Evolutionary conservation across 2,113 vertebrate species (phyloP), one percentile per base, ranked within the genome.

Genomic region (Chaenocephalus aceratus): DNA sequence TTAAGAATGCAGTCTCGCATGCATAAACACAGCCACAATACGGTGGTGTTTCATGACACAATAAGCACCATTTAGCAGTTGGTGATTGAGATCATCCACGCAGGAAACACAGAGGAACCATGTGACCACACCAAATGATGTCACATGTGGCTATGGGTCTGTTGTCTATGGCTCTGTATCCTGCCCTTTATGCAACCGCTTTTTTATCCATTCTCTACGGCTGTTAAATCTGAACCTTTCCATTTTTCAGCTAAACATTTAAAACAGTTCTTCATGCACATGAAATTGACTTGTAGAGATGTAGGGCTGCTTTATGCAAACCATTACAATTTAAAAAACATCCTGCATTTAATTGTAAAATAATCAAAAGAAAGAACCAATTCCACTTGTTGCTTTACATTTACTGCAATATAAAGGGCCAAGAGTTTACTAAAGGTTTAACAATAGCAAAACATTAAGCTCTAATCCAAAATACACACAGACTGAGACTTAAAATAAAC

Each of bases 131-230:
- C 73, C 68, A 70, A 63, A 68, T 60, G 71, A 74, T 52, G 75
- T 15, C 79, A 84, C 80, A 84, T 73, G 79, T 71, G 51, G 66
- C 73, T 58, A n/a, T 15, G 78, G 30, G 10, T 48, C 21, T 2
- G 54, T 78, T 74, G 78, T 83, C 68, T 80, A n/a, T 13, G 46
- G 10, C 62, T 67, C 66, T 63, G 15, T 46, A 44, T 66, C 23
- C 23, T 14, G 16, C 70, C 15, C 12, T 69, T 56, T 76, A 72
- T 83, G 76, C 45, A 67, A 53, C 56, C n/a, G 1, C 34, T 75
- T 80, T 56, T 8, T 0, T 11, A 18, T 7, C 36, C 58, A 14
- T 2, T 46, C 1, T 48, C 36, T 2, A 0, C 16, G 45, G 72
- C 18, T 41, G 16, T 71, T 30, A 10, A 53, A 75, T 57, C 36